phyloP scores from a whole-genome alignment of 2,888 invertebrate genomes.

The Agrochola litura region DNA sequence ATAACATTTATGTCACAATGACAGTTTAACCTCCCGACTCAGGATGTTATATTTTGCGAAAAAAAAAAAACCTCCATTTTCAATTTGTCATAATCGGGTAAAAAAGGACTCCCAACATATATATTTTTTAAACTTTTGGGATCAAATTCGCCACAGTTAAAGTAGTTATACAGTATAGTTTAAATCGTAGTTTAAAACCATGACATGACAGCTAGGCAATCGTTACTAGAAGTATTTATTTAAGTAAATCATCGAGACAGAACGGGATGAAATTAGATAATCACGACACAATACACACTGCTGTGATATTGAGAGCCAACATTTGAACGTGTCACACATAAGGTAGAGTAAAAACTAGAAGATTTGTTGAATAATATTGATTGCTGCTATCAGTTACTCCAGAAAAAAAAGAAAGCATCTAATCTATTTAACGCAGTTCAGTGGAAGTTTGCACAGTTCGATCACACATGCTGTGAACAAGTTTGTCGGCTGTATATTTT shows the following conservation, averaged over 20 bases:
- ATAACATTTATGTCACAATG: background rate
- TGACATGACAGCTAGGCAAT: constrained; percentile 5
- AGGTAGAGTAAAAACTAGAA: background rate
- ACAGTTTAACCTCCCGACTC: too few species aligned
- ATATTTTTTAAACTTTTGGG: too few species aligned
- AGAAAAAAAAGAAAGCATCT: background rate
- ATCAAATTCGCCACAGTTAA: too few species aligned
- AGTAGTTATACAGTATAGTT: background rate
- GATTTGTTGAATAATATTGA: background rate
- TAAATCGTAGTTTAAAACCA: constrained; percentile 48
- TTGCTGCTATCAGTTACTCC: background rate
- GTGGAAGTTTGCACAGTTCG: background rate
- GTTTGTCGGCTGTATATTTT: background rate
- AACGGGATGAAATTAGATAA: constrained; percentile 54
- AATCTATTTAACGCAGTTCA: background rate
- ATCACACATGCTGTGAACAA: background rate
- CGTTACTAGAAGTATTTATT: constrained; percentile 23
- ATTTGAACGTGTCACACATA: constrained; percentile 29
- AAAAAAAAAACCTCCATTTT: too few species aligned
- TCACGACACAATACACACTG: background rate
- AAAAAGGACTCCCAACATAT: too few species aligned
- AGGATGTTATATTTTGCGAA: too few species aligned
- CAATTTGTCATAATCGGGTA: too few species aligned
- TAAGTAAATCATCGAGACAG: constrained; percentile 12
- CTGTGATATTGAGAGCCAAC: background rate